These are phyloP conservation scores for Cyclophora punctaria DNA, from an alignment of 2,888 invertebrate species.

Conservation along the genomic window DNA sequence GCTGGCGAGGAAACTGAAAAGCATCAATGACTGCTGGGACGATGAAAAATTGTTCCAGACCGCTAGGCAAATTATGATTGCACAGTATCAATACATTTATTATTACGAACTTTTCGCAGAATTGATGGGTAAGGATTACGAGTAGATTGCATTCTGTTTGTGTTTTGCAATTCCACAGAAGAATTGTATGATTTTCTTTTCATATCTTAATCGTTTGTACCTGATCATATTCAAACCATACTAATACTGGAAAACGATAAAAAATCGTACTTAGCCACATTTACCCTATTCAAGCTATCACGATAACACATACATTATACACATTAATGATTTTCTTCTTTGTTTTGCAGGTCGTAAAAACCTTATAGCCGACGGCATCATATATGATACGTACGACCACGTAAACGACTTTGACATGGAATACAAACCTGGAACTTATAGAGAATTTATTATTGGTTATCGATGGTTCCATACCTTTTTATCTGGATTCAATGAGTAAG, in stretches of 20 bases:
- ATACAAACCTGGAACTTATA: slow-evolving; percentile 73
- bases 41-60: slow-evolving; percentile 82
- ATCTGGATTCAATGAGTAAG: slow-evolving; percentile 32
- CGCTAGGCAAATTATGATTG: slow-evolving; percentile 81
- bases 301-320: too few species aligned
- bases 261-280: not conserved
- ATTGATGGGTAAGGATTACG: slow-evolving; percentile 77
- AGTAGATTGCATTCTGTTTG: too few species aligned
- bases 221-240: too few species aligned
- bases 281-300: too few species aligned
- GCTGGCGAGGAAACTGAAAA: slow-evolving; percentile 74
- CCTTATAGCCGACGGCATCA: slow-evolving; percentile 24
- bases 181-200: too few species aligned
- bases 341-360: slow-evolving; percentile 23
- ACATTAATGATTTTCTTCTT: too few species aligned
- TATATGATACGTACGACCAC: slow-evolving; percentile 40
- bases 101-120: slow-evolving; percentile 87
- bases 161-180: too few species aligned
- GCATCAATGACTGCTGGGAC: slow-evolving; percentile 88
- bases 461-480: slow-evolving; percentile 66
- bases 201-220: too few species aligned
- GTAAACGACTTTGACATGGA: slow-evolving; percentile 77
- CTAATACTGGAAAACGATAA: too few species aligned
- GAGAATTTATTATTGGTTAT: slow-evolving; percentile 76
- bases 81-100: slow-evolving; percentile 84